Evolutionary conservation across 2,797 vertebrate genomes (phyloP).

Genomic region (Scyliorhinus canicula): DNA sequence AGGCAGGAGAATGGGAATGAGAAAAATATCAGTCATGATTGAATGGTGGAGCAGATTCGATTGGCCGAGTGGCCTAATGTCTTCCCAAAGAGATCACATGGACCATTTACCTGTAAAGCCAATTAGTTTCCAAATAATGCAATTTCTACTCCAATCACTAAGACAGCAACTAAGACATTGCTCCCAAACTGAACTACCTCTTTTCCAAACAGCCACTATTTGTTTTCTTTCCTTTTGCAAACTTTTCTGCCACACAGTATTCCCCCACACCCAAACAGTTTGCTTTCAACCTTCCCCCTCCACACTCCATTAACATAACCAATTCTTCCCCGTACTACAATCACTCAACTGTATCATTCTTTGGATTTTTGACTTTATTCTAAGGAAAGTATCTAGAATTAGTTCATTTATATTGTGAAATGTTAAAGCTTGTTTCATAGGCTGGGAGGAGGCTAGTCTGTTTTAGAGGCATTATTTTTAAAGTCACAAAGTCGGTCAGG

Average conservation of each 20-base stretch:
- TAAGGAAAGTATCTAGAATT: background rate
- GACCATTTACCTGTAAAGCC: background rate
- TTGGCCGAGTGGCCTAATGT: too few relatives aligned
- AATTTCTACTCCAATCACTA: background rate
- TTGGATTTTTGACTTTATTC: background rate
- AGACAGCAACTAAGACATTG: background rate
- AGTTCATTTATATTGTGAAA: background rate
- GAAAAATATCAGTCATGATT: too few relatives aligned
- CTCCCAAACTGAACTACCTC: background rate
- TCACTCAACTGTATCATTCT: background rate
- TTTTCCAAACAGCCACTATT: background rate
- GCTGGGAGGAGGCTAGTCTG: too few relatives aligned
- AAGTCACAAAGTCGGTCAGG: too few relatives aligned
- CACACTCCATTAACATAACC: background rate
- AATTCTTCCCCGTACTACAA: background rate
- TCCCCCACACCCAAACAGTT: background rate
- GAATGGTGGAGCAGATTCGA: too few relatives aligned
- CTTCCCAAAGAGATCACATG: background rate
- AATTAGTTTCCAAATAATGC: background rate
- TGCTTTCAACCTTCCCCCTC: background rate
- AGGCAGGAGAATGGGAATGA: too few relatives aligned
- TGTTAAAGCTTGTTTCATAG: background rate
- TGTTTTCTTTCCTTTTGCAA: background rate
- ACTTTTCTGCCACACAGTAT: background rate
- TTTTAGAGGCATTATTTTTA: too few relatives aligned